Percentiles rank a stretch among this genome's conserved stretches.
Evolutionary conservation across 2,797 vertebrate species (phyloP).

Genomic region (Threskiornis aethiopicus): DNA sequence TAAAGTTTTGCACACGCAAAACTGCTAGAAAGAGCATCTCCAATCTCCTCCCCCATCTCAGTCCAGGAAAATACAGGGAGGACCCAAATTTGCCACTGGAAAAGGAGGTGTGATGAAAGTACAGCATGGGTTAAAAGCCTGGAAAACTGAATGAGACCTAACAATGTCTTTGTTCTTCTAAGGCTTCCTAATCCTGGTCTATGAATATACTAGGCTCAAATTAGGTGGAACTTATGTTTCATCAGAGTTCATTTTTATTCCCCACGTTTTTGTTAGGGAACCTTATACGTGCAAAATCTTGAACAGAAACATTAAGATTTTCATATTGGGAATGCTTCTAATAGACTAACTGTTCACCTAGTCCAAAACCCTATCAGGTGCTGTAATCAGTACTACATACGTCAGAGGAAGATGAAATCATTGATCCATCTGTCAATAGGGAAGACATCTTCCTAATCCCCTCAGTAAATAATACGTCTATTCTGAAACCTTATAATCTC

Average conservation of each 20-base stretch:
- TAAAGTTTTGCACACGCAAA: neutral
- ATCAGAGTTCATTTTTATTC: neutral
- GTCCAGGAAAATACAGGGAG: neutral
- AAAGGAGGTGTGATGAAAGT: neutral
- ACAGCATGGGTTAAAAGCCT: neutral
- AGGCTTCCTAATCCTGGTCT: neutral
- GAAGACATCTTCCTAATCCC: conserved; percentile 18
- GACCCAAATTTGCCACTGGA: neutral
- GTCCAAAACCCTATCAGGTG: neutral
- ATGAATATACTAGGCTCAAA: neutral
- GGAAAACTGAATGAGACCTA: neutral
- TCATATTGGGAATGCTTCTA: neutral
- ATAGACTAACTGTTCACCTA: neutral
- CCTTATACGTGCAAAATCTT: neutral
- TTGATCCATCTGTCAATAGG: neutral
- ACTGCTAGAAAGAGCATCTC: neutral
- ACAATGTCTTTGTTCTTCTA: neutral
- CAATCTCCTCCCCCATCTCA: neutral
- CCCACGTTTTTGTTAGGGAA: neutral
- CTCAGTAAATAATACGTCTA: neutral
- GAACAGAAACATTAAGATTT: neutral
- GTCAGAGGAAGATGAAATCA: conserved; percentile 14
- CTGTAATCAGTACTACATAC: neutral
- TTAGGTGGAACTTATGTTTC: neutral
- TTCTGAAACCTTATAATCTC: conserved; percentile 19